Evolutionary conservation across 1,140 invertebrate genomes (phyloP), one percentile per base, ranked within the genome.

Genomic region (Camponotus vicinus): DNA sequence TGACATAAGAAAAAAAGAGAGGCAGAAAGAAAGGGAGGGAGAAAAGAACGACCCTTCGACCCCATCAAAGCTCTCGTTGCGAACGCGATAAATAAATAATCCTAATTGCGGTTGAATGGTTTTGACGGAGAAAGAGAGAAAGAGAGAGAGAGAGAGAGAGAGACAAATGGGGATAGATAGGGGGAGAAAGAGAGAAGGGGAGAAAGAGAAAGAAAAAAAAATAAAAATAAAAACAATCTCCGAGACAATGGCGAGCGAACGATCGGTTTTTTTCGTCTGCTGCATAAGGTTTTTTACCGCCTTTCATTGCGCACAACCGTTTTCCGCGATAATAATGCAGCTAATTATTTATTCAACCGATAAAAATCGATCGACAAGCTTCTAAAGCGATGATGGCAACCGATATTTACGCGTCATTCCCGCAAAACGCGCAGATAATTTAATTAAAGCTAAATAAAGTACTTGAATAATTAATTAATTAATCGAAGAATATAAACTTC

Each of bases 61-160:
- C 49, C 27, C n/a, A 59, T 67, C 59, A 45, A 15, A 52, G 45
- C 49, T 59, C 64, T 79, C 61, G 27, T 64, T 67, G 42, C 45
- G 18, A 80, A 73, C 37, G 64, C 49, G 85, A 85, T 87, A 89
- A 90, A 89, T 89, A 90, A 90, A 90, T 90, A 90, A 90, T 87
- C 85, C 88, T 90, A 90, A 90, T 90, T 90, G 88, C 82, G 64
- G 75, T 21, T 55, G 87, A 90, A 90, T 79, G 70, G 89, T 57
- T 73, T 15, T 52, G 76, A 86, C 57, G 18, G 76, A 45, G 27
- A 57, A 27, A 45, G 27, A 66, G 70, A 21, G 70, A 86, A 63
- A 45, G 78, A 45, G 75, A 61, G 49, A 11, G 59, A 45, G 15
- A 66, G 42, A 45, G n/a, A 66, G 64, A 32, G 55, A 86, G 77